Evolutionary conservation across 2,113 vertebrate species (phyloP).

Genomic region (Percina caprodes): DNA sequence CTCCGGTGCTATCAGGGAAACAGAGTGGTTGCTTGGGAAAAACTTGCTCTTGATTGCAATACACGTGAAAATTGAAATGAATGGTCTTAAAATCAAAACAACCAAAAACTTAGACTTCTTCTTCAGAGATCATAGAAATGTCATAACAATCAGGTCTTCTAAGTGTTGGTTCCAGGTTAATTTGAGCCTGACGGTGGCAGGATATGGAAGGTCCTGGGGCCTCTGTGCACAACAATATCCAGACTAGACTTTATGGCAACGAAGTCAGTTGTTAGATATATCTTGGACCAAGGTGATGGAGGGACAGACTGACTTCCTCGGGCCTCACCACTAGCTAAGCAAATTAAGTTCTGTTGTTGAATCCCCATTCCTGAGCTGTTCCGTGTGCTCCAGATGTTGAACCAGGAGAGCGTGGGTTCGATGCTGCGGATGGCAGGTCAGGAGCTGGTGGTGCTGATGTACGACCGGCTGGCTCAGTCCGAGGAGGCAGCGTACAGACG

Average conservation of each 20-base stretch:
- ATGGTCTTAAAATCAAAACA: too few species aligned
- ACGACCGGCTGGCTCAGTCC: slow-evolving; percentile 83
- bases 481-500: slow-evolving; percentile 88
- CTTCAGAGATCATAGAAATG: too few species aligned
- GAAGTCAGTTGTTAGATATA: neutral
- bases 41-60: too few species aligned
- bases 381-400: slow-evolving; percentile 86
- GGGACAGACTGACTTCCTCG: neutral
- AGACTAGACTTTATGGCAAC: neutral
- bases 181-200: too few species aligned
- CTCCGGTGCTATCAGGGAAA: too few species aligned
- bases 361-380: neutral
- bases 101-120: too few species aligned
- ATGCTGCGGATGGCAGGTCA: slow-evolving; percentile 91
- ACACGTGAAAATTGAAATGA: too few species aligned
- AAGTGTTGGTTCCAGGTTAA: too few species aligned
- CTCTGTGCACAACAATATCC: neutral
- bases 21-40: too few species aligned
- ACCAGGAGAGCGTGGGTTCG: slow-evolving; percentile 88
- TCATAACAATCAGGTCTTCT: too few species aligned
- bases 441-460: slow-evolving; percentile 87
- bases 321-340: neutral
- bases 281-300: too few species aligned
- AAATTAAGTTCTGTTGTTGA: neutral
- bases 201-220: too few species aligned